Base-by-base conservation (phyloP, 2,888 invertebrate species). In the Cryptus viduatorius region DNA sequence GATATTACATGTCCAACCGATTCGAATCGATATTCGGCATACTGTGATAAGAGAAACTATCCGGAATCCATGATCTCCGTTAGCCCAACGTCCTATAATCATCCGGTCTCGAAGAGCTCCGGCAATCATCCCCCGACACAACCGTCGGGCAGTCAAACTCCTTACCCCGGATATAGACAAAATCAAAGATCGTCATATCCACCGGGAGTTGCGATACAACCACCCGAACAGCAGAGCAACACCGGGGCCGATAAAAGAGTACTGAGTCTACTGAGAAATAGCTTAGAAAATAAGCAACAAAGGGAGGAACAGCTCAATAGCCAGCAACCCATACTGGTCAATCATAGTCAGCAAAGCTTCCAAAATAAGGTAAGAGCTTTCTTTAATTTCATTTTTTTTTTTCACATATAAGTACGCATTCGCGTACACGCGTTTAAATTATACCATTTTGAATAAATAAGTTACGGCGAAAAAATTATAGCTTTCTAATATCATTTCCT, bases 191-290 rank as follows among this genome's bases (percentile, higher is more conserved):
- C 90, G 91, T 73, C 88, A 85, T 76, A 88, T 87, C 37, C 86
- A 79, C 29, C 81, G 48, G 59, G 76, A 7, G 68, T 81, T 77
- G 67, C 85, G 42, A 24, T 79, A 61, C 68, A 77, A 42, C 78
- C 88, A 72, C n/a, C 79, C 78, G 29, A 87, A 75, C 68, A 91
- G 88, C 75, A 92, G 87, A 90, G 89, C 78, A 92, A 92, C 79
- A 91, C 93, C 37, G 96, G 96, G 48, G 96, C 96, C n/a, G 96
- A 96, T 91, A 96, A 96, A 91, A 94, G 95, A 85, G 96, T 97
- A n/a, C 94, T 97, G 84, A 96, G 96, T 90, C 95, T 97, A 89
- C 93, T 97, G 75, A 94, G 97, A 89, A 96, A 96, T 88, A 97
- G 96, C 92, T 94, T 97, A 89, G 97, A 97, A 94, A 96, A 95